These are phyloP conservation scores for Loripinus fragilis DNA, from an alignment of 2,888 invertebrate genomes.

Conservation along the genomic window DNA sequence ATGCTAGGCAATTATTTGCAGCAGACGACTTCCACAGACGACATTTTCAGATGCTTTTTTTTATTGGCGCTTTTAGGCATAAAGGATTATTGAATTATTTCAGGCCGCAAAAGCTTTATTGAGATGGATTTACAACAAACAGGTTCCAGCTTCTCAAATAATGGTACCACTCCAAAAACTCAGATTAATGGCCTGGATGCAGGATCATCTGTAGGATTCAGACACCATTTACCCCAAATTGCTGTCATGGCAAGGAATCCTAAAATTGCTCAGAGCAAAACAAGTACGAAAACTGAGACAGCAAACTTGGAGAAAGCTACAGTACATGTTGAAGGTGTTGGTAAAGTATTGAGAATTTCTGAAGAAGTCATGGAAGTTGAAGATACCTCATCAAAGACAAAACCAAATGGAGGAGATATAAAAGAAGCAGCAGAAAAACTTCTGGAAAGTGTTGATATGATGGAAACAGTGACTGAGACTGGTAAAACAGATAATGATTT, in stretches of 20 bases:
- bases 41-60: no score
- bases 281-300: conserved; percentile 63
- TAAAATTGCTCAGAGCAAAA: conserved; percentile 78
- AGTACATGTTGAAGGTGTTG: conserved; percentile 71
- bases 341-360: conserved; percentile 69
- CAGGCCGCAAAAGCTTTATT: background rate
- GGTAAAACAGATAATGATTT: background rate
- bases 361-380: conserved; percentile 38
- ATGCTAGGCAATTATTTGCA: no score
- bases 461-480: background rate
- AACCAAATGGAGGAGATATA: background rate
- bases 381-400: conserved; percentile 36
- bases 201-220: conserved; percentile 59
- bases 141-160: background rate
- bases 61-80: no score
- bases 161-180: background rate
- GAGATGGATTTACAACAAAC: conserved; percentile 1
- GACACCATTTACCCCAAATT: conserved; percentile 77
- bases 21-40: no score
- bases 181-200: background rate
- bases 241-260: conserved; percentile 70
- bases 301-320: conserved; percentile 60
- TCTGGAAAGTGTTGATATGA: conserved; percentile 6
- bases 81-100: no score
- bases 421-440: background rate